A percentile compares a stretch with the other conserved stretches of the same genome.
These are phyloP conservation scores for Galeruca laticollis DNA, from an alignment of 2,888 invertebrate species.

Conservation along the genomic window DNA sequence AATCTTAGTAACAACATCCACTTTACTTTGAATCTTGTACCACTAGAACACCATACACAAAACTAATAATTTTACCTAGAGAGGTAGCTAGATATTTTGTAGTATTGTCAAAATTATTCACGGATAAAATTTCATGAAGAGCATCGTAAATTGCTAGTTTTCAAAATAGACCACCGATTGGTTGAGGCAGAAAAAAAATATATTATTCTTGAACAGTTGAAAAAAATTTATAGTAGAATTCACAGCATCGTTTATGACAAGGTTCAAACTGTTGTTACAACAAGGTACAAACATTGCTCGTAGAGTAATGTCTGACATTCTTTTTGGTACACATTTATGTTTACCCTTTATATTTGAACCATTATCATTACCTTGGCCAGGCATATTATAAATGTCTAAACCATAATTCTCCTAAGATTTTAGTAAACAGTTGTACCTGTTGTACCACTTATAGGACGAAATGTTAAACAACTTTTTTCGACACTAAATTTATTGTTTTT, in stretches of 20 bases:
- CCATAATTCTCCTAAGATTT: conserved; percentile 14
- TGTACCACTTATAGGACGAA: background rate
- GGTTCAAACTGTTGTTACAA: conserved; percentile 34
- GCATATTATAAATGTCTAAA: conserved; percentile 25
- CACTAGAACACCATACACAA: background rate
- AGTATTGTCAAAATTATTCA: too few species aligned
- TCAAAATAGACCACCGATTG: background rate
- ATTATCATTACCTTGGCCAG: too few species aligned
- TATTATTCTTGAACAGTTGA: conserved; percentile 27
- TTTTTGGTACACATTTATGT: conserved; percentile 17
- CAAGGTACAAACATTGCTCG: conserved; percentile 27
- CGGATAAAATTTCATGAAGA: too few species aligned
- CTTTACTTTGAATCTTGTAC: background rate
- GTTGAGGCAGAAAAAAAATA: too few species aligned
- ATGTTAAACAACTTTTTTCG: conserved; percentile 19
- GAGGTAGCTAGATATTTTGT: background rate
- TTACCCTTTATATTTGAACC: conserved; percentile 10
- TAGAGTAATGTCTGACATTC: conserved; percentile 22
- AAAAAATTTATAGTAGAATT: conserved; percentile 23
- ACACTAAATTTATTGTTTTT: too few species aligned
- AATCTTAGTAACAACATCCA: too few species aligned
- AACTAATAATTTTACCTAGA: background rate
- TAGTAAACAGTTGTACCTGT: conserved; percentile 6
- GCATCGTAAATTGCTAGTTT: background rate
- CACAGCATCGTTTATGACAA: conserved; percentile 30